Percentiles rank a stretch among this genome's conserved stretches.
phyloP scores from a whole-genome alignment of 2,888 invertebrate species.

The Frankliniella intonsa region DNA sequence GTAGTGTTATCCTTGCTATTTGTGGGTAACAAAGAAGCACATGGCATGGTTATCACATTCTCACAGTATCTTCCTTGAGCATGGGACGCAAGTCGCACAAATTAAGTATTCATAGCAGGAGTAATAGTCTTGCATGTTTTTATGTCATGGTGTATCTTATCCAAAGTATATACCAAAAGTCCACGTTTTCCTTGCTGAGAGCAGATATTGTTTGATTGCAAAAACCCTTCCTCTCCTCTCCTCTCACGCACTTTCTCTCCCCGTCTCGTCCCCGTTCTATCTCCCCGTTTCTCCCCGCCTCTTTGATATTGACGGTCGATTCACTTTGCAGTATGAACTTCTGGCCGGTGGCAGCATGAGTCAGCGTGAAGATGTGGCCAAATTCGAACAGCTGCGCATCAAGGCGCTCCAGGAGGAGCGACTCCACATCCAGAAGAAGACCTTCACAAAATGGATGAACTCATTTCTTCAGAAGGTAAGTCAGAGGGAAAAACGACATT shows the following conservation, averaged over 20 bases:
- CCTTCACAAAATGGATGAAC: slow-evolving; percentile 99
- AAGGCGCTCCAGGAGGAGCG: slow-evolving; percentile 96
- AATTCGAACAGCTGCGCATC: slow-evolving; percentile 95
- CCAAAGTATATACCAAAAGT: no score
- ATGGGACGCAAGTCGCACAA: no score
- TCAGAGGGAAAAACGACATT: background rate
- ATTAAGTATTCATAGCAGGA: no score
- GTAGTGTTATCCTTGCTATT: no score
- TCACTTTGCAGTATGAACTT: slow-evolving; percentile 39
- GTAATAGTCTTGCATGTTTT: no score
- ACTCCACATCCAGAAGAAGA: slow-evolving; percentile 97
- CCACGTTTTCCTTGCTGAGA: no score
- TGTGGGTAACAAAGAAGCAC: no score
- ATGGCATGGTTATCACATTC: no score
- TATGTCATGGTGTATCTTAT: no score
- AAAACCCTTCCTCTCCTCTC: background rate
- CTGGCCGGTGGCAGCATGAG: slow-evolving; percentile 56
- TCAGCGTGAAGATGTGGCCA: slow-evolving; percentile 83
- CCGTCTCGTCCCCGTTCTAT: background rate
- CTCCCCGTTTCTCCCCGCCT: background rate
- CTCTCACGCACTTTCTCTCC: background rate
- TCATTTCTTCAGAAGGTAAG: slow-evolving; percentile 87
- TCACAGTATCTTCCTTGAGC: no score
- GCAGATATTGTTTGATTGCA: no score
- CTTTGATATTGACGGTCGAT: background rate